Evolutionary conservation across 2,888 invertebrate species (phyloP), one percentile per base, ranked within the genome.

Genomic region (Ormia ochracea): DNA sequence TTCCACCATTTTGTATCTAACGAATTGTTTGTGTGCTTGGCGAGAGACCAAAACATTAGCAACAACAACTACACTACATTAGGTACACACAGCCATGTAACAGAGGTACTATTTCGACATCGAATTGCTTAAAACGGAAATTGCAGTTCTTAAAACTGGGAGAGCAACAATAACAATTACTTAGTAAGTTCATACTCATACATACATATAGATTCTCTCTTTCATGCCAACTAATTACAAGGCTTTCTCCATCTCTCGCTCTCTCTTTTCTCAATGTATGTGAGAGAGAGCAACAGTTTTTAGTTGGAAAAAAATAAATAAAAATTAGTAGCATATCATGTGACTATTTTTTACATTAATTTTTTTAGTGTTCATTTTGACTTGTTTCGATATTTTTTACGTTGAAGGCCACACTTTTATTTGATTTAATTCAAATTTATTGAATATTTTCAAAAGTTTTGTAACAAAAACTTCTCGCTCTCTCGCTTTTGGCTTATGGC

Each of bases 211-310:
- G n/a, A n/a, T n/a, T n/a, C n/a, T n/a, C n/a, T n/a, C n/a, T n/a
- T n/a, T n/a, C n/a, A n/a, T n/a, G n/a, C n/a, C n/a, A n/a, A n/a
- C n/a, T n/a, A n/a, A n/a, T n/a, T n/a, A n/a, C n/a, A n/a, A n/a
- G n/a, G n/a, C n/a, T n/a, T n/a, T n/a, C n/a, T n/a, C n/a, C n/a
- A n/a, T n/a, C n/a, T n/a, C n/a, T n/a, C n/a, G n/a, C n/a, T n/a
- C n/a, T n/a, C n/a, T n/a, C n/a, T n/a, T n/a, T n/a, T n/a, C n/a
- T n/a, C n/a, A n/a, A n/a, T n/a, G n/a, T n/a, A n/a, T n/a, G n/a
- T n/a, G n/a, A n/a, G n/a, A 41, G 76, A 80, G 80, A 80, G 80
- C 80, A 76, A 76, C 75, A 80, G 75, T 76, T 79, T 72, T 59
- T 31, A 14, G 36, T 43, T 72, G 10, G n/a, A 38, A 61, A 72